Base-by-base conservation (phyloP, 2,888 invertebrate species). In the Drosophila nr. fundita region DNA sequence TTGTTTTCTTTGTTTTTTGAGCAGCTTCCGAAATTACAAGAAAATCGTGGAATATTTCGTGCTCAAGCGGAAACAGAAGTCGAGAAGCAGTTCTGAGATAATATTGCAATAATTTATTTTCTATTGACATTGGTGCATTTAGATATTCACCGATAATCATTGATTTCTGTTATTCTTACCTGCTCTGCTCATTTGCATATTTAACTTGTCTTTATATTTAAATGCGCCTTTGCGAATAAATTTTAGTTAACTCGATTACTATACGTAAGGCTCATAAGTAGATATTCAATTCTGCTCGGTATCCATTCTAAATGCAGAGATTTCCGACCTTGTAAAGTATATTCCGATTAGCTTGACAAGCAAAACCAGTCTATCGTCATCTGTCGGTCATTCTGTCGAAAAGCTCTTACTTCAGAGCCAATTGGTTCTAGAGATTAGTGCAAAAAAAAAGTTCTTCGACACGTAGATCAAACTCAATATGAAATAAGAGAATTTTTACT, bases 1-100 rank as follows among this genome's bases (percentile, higher is more conserved):
- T 29, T 29, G 27, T 29, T 18, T 24, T 38, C 7, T 27, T 18
- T 27, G 13, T n/a, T 18, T 38, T 55, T 38, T 18, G 29, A 8
- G 40, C n/a, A 57, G 40, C 57, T 57, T 57, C 21, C 38, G 40
- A 57, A 42, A 57, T 42, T 40, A 40, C 40, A 57, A 57, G 55
- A 30, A 57, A 57, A 10, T 10, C 40, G 29, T 40, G 6, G 15
- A 57, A 42, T 2, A 21, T 30, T 57, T 57, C 11, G 21, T 6
- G 57, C 40, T 42, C 57, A 29, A 18, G 30, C 57, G 42, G 57
- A 57, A 57, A 42, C 40, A 30, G 40, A 30, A 40, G 18, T n/a
- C 15, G 40, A 15, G 15, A 30, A 30, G 15, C 29, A 30, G 21
- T 21, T 42, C 42, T 29, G 57, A 57, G 42, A 40, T 21, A 57